A percentile compares a stretch with the other conserved stretches of the same genome.
Evolutionary conservation across 2,888 invertebrate species (phyloP).

Genomic region (Plagodis dolabraria): DNA sequence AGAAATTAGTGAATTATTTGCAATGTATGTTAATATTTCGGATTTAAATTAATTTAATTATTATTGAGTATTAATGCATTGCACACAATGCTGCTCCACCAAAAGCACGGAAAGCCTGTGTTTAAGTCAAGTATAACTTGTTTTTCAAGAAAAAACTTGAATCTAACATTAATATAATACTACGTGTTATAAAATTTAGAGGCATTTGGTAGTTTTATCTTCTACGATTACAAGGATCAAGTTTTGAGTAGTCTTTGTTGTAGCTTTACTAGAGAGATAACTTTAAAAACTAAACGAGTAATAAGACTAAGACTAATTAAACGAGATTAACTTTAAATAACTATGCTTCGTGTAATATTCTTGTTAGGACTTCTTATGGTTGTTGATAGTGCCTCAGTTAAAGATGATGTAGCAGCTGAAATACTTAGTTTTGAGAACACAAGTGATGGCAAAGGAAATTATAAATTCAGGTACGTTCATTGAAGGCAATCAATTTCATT

Average conservation of each 20-base stretch:
- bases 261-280: neutral
- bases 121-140: no score
- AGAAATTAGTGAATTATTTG: no score
- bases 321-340: neutral
- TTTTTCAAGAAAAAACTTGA: no score
- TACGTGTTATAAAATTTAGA: no score
- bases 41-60: no score
- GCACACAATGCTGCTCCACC: no score
- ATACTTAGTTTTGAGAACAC: constrained; percentile 27
- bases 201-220: neutral
- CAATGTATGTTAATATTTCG: no score
- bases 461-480: constrained; percentile 44
- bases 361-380: constrained; percentile 20
- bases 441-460: constrained; percentile 42
- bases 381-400: constrained; percentile 12
- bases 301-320: no score
- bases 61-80: no score
- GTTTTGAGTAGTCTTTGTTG: neutral
- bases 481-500: neutral
- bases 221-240: neutral
- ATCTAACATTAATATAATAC: no score
- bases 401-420: constrained; percentile 20
- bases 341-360: constrained; percentile 22
- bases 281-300: no score
- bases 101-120: no score